These are phyloP conservation scores for Microtus pennsylvanicus DNA, from an alignment of 2,113 vertebrate species.

Conservation along the genomic window DNA sequence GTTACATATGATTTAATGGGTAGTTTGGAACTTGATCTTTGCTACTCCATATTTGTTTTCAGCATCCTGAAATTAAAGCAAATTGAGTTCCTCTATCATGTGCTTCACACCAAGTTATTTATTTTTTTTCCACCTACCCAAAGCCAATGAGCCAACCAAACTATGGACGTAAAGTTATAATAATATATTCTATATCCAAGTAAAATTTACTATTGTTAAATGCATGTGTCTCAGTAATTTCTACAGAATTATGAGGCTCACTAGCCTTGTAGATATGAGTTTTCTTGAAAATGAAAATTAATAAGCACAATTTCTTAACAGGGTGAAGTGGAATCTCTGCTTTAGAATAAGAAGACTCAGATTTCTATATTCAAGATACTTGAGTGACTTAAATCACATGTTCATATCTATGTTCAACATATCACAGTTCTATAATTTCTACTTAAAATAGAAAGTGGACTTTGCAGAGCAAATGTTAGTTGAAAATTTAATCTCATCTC, in stretches of 20 bases:
- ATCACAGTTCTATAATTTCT: too few species aligned
- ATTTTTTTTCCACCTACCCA: too few species aligned
- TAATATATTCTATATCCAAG: neutral
- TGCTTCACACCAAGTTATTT: neutral
- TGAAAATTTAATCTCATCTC: neutral
- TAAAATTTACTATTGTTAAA: too few species aligned
- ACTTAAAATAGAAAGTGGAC: neutral
- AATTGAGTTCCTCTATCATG: neutral
- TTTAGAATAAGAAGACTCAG: neutral
- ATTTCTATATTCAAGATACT: neutral
- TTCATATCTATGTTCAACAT: neutral
- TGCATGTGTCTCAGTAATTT: neutral
- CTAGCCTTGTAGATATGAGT: neutral
- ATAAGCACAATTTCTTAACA: neutral
- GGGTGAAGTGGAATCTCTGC: neutral
- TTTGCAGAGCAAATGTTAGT: neutral
- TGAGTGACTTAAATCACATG: neutral
- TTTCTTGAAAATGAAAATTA: neutral
- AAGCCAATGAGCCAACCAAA: neutral
- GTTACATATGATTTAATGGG: neutral
- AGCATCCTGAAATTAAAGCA: too few species aligned
- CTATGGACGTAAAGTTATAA: neutral
- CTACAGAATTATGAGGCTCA: neutral
- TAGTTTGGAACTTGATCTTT: neutral
- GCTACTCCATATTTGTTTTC: neutral